These are phyloP conservation scores for Drosophila ezoana DNA, from an alignment of 2,888 invertebrate genomes.

Conservation along the genomic window DNA sequence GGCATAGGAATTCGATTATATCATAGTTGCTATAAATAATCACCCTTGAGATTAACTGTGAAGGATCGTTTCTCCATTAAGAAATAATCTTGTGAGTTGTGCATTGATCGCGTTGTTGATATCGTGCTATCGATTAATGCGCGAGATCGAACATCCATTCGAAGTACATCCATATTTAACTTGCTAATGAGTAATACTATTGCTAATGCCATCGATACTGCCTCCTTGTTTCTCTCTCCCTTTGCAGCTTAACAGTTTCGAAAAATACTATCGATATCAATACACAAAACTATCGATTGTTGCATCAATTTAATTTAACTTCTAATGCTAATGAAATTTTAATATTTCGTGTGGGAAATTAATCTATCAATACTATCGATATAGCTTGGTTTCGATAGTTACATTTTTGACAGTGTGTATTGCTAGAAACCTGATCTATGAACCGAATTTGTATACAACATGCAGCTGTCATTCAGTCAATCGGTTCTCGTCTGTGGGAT, in stretches of 20 bases:
- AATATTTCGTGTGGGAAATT: not conserved
- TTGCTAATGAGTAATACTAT: not conserved
- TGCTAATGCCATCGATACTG: not conserved
- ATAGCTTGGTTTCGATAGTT: not conserved
- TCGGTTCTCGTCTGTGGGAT: conserved; percentile 15
- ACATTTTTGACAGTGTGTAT: not conserved
- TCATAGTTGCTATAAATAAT: not conserved
- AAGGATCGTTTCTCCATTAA: not conserved
- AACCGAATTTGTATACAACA: not conserved
- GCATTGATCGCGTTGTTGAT: no score
- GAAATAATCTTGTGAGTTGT: no score
- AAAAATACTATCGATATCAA: not conserved
- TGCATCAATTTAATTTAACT: not conserved
- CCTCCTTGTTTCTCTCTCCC: no score
- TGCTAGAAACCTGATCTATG: not conserved
- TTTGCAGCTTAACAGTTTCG: not conserved
- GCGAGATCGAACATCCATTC: not conserved
- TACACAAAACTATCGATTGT: not conserved
- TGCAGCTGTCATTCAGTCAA: not conserved
- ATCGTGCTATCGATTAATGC: no score
- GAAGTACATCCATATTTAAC: not conserved
- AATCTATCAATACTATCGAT: not conserved
- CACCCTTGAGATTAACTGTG: not conserved
- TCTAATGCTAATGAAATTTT: not conserved
- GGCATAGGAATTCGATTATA: not conserved